These are phyloP conservation scores for Apodemus speciosus DNA, from an alignment of 2,113 vertebrate species.

Conservation along the genomic window DNA sequence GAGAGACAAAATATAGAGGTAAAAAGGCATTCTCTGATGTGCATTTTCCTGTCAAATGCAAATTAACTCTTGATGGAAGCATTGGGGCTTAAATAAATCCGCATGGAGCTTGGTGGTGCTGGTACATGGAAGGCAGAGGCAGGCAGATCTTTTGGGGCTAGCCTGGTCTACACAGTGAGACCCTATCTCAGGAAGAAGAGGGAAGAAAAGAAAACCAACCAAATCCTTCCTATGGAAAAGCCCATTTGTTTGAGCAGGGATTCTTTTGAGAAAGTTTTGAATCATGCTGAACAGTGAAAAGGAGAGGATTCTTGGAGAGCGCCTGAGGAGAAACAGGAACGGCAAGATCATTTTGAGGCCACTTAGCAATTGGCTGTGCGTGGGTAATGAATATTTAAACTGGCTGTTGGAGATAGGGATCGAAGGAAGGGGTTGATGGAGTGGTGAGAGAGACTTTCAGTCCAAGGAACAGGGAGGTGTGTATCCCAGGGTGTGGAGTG, in stretches of 20 bases:
- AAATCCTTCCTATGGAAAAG: not conserved
- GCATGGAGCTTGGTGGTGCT: not conserved
- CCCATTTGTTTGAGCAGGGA: not conserved
- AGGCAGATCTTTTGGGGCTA: not conserved
- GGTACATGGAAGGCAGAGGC: not conserved
- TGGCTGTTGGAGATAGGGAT: not conserved
- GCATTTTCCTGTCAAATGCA: not conserved
- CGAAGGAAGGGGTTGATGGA: not conserved
- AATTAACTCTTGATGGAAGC: not conserved
- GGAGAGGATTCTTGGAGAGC: constrained; percentile 2
- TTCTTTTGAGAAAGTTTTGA: constrained; percentile 4
- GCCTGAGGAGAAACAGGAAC: not conserved
- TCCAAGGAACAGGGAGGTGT: not conserved
- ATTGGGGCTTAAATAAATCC: constrained; percentile 26
- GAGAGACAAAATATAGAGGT: not conserved
- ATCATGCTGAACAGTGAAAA: not conserved
- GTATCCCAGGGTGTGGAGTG: not conserved
- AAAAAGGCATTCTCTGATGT: not conserved
- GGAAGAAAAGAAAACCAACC: not conserved
- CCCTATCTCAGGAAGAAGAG: not conserved
- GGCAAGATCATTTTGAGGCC: not conserved
- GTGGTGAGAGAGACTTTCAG: not conserved
- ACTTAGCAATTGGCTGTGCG: not conserved
- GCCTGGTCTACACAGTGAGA: not conserved
- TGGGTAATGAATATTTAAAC: not conserved